These are phyloP conservation scores for Calidris pugnax DNA, from an alignment of 2,113 vertebrate species.

Conservation along the genomic window DNA sequence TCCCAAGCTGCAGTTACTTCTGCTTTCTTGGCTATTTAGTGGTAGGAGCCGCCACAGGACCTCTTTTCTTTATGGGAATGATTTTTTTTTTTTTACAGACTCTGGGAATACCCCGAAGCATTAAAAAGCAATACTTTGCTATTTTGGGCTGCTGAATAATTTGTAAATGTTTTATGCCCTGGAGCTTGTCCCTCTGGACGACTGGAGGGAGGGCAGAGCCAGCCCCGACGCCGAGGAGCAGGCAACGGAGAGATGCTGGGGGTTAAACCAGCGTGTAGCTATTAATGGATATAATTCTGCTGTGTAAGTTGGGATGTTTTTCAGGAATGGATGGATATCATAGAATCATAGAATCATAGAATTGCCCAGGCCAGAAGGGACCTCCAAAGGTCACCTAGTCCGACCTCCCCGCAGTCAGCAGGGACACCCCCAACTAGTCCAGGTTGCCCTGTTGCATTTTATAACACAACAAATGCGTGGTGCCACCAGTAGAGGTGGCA, in stretches of 20 bases:
- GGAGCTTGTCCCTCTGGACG: background rate
- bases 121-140: background rate
- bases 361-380: too few relatives aligned
- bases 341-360: too few relatives aligned
- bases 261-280: background rate
- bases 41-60: background rate
- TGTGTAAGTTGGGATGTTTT: background rate
- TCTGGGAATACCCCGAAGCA: background rate
- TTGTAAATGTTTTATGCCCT: background rate
- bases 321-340: background rate
- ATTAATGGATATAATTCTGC: slow-evolving; percentile 24
- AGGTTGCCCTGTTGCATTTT: too few relatives aligned
- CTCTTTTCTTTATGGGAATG: background rate
- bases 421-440: too few relatives aligned
- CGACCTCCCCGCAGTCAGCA: too few relatives aligned
- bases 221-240: background rate
- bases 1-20: background rate
- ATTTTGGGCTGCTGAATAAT: background rate
- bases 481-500: background rate
- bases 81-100: background rate
- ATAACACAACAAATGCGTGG: background rate
- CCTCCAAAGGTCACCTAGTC: too few relatives aligned
- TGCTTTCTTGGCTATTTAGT: background rate
- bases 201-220: background rate
- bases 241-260: background rate